Conservation (phyloP, 2,113 vertebrate genomes). For the Oreocharis arfaki region DNA sequence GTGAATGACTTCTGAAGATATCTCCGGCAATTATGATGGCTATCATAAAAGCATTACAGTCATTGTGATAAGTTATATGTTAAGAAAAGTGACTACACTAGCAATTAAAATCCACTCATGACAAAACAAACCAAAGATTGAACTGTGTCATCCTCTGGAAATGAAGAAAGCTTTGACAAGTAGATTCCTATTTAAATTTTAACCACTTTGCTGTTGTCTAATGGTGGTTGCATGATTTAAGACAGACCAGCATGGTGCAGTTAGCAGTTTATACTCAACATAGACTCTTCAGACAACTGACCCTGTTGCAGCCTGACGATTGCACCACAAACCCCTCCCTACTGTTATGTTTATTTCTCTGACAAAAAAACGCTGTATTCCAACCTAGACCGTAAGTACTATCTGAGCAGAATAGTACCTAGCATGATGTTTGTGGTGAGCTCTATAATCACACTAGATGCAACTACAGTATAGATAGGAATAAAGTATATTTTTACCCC, state of each 20-base stretch:
- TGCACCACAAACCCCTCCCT: background rate
- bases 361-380: background rate
- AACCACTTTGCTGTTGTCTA: background rate
- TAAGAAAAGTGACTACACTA: slow-evolving; percentile 13
- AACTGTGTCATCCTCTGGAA: background rate
- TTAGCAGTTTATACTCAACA: background rate
- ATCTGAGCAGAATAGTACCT: background rate
- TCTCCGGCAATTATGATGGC: slow-evolving; percentile 8
- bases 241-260: background rate
- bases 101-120: slow-evolving; percentile 24
- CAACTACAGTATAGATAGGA: background rate
- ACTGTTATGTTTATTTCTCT: background rate
- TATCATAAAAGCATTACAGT: slow-evolving; percentile 38
- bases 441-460: background rate
- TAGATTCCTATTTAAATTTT: background rate
- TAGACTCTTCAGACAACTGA: background rate
- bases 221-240: background rate
- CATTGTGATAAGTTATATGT: background rate
- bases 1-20: slow-evolving; percentile 4
- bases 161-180: background rate
- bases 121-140: background rate
- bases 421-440: background rate
- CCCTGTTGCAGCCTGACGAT: background rate
- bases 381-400: background rate
- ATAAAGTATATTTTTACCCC: background rate